A percentile compares a stretch with the other conserved stretches of the same genome.
phyloP scores from a whole-genome alignment of 1,140 invertebrate genomes.

The Lasaia peninsularis region DNA sequence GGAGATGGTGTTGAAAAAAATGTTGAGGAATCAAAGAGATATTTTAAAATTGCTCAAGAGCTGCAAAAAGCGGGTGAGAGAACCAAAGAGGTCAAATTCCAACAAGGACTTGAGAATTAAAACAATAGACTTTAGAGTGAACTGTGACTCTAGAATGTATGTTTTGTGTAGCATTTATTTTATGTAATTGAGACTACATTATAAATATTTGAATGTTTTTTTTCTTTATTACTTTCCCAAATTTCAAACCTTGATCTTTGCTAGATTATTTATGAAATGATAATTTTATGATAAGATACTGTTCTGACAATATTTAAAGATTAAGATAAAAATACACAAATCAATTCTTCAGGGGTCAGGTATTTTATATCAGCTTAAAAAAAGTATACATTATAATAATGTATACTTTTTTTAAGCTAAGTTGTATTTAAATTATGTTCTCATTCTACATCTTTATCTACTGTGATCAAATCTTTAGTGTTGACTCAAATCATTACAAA shows the following conservation, averaged over 20 bases:
- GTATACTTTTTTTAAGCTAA: too few species aligned
- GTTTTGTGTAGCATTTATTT: slow-evolving; percentile 6
- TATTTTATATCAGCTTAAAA: too few species aligned
- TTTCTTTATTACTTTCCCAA: background rate
- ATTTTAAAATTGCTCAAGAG: slow-evolving; percentile 83
- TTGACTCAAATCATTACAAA: too few species aligned
- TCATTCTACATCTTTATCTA: too few species aligned
- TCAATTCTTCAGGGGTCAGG: too few species aligned
- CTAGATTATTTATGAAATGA: too few species aligned
- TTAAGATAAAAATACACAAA: background rate
- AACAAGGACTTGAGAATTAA: slow-evolving; percentile 78
- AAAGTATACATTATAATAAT: too few species aligned
- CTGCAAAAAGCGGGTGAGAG: slow-evolving; percentile 83
- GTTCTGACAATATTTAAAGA: background rate
- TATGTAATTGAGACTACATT: slow-evolving; percentile 4
- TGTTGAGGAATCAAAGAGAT: slow-evolving; percentile 82
- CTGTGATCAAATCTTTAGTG: too few species aligned
- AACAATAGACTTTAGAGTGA: slow-evolving; percentile 23
- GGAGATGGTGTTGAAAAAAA: slow-evolving; percentile 87
- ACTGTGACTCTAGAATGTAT: slow-evolving; percentile 8
- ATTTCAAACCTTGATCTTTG: background rate
- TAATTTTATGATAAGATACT: too few species aligned
- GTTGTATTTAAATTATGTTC: too few species aligned
- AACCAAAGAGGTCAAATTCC: slow-evolving; percentile 80
- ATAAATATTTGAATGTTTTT: background rate